Base-by-base conservation (phyloP, 2,113 vertebrate species). In the Chloropsis hardwickii region DNA sequence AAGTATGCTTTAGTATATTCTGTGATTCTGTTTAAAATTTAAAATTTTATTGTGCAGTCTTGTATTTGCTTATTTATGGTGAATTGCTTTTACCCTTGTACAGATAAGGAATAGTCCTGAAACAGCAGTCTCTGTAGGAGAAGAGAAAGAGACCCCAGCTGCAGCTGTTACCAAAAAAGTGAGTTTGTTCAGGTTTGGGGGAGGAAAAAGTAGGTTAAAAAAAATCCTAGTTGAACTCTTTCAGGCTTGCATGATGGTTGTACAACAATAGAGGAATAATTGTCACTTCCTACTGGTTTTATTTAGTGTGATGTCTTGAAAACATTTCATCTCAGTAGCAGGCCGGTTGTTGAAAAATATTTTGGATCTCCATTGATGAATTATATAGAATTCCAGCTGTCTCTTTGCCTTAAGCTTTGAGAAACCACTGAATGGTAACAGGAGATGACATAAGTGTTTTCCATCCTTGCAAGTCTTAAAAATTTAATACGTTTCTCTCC, bases 51-150 rank as follows among this genome's bases (percentile, higher is more conserved):
- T n/a, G 4, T 51, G 12, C 47, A 33, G 50, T 62, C 15, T 65
- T 82, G 10, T 62, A 39, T 56, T 69, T 71, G 42, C 44, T 64
- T 61, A 61, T 53, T 89, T 89, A 61, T 6, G 27, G 23, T 74
- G 60, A 84, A 67, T 72, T 93, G 17, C 31, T 77, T 92, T 93
- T 95, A 22, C 81, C 21, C 14, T 85, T 82, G 9, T 56, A 25
- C 78, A 98, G 97, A 17, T 78, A 69, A 97, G 97, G 90, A 98
- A 97, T 87, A 98, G 98, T 92, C 98, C 98, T 90, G 98, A 98
- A 97, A 95, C 97, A 80, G 72, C 86, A 83, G 71, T 95, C 45
- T 88, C 92, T 79, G 94, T 84, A 91, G 92, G 85, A 76, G 96
- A 97, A 84, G 97, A 98, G 78, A 98, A 96, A 31, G 98, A 98